Percentiles rank a stretch among this genome's conserved stretches.
These are phyloP conservation scores for Drosophila chauvacae DNA, from an alignment of 1,140 invertebrate genomes.

Conservation along the genomic window DNA sequence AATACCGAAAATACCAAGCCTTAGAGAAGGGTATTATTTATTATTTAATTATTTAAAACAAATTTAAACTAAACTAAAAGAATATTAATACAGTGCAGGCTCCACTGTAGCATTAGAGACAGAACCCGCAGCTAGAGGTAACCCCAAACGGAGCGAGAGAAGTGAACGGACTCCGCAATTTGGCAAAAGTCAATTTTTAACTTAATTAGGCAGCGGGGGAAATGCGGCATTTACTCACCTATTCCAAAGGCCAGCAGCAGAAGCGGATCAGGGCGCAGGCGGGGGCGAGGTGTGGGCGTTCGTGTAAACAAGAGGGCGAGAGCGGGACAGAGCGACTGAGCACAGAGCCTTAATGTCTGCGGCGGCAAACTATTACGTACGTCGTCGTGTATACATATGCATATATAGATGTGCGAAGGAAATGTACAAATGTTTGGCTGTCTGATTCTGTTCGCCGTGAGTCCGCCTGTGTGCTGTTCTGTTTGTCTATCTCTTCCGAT, in stretches of 20 bases:
- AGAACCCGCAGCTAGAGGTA: conserved; percentile 6
- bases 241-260: conserved; percentile 19
- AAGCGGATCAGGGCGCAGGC: not conserved
- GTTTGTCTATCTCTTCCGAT: conserved; percentile 63
- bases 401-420: conserved; percentile 69
- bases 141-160: conserved; percentile 5
- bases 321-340: conserved; percentile 30
- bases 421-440: conserved; percentile 71
- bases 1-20: no score
- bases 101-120: conserved; percentile 1
- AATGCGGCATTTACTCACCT: conserved; percentile 67
- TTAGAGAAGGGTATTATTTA: not conserved
- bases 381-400: conserved; percentile 35
- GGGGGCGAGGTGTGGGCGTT: conserved; percentile 47
- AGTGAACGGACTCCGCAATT: conserved; percentile 14
- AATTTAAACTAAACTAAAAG: not conserved
- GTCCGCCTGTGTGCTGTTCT: conserved; percentile 26
- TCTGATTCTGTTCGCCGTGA: conserved; percentile 42
- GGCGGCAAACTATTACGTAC: conserved; percentile 59
- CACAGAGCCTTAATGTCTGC: conserved; percentile 78
- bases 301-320: conserved; percentile 72
- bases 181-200: conserved; percentile 52
- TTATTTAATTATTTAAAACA: not conserved
- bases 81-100: not conserved
- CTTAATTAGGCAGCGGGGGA: conserved; percentile 51